phyloP scores from a whole-genome alignment of 1,140 invertebrate species.

The Helicoverpa zea region DNA sequence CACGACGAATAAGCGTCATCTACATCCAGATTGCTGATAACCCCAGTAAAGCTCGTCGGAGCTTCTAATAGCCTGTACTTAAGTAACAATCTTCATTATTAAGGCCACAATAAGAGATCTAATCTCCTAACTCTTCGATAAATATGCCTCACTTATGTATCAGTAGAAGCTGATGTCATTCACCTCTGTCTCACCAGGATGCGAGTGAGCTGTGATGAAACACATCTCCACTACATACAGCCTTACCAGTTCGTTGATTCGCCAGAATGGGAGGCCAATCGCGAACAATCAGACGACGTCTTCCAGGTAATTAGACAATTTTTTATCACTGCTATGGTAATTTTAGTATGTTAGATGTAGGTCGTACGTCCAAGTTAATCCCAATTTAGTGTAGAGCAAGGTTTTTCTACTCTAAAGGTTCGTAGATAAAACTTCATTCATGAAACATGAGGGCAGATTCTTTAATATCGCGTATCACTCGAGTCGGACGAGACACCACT shows the following conservation, averaged over 20 bases:
- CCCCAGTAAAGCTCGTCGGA: slow-evolving; percentile 16
- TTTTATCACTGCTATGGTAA: too few relatives aligned
- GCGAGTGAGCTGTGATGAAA: slow-evolving; percentile 92
- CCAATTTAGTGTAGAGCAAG: too few relatives aligned
- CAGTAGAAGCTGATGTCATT: background rate
- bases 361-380: too few relatives aligned
- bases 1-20: slow-evolving; percentile 2
- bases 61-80: slow-evolving; percentile 3
- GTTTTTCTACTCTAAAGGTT: background rate
- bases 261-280: slow-evolving; percentile 94
- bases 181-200: slow-evolving; percentile 63
- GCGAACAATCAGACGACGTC: slow-evolving; percentile 91
- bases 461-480: slow-evolving; percentile 25
- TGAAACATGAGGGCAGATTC: slow-evolving; percentile 19
- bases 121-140: background rate
- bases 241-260: slow-evolving; percentile 95
- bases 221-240: slow-evolving; percentile 93
- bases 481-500: slow-evolving; percentile 47
- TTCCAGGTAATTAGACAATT: slow-evolving; percentile 90
- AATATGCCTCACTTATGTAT: background rate
- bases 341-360: too few relatives aligned
- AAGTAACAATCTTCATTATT: slow-evolving; percentile 23
- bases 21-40: slow-evolving; percentile 6
- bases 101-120: slow-evolving; percentile 12
- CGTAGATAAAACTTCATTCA: background rate